Evolutionary conservation across 2,888 invertebrate species (phyloP).

Genomic region (Brachyptera risi): DNA sequence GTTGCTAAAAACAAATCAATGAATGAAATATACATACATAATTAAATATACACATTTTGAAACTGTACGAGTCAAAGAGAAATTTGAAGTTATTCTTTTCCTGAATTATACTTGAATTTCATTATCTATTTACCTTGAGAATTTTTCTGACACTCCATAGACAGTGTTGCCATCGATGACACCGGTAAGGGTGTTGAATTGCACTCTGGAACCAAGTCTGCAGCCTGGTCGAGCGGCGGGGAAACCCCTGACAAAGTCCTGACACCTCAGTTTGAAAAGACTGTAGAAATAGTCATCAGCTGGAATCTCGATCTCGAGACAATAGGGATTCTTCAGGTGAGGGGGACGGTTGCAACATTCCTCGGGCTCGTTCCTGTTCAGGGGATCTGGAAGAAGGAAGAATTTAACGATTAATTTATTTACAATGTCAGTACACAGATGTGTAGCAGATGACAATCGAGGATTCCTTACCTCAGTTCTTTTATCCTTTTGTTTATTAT

Average conservation of each 20-base stretch:
- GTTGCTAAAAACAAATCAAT: no score
- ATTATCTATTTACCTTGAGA: conserved; percentile 68
- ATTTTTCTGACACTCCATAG: conserved; percentile 80
- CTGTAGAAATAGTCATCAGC: conserved; percentile 89
- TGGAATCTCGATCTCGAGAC: conserved; percentile 83
- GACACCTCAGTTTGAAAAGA: conserved; percentile 77
- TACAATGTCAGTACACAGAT: no score
- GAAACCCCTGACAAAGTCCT: conserved; percentile 86
- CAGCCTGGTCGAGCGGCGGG: conserved; percentile 85
- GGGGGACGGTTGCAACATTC: conserved; percentile 81
- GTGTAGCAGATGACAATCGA: no score
- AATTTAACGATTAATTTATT: no score
- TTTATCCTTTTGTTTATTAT: no score
- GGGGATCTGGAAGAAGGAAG: conserved; percentile 57
- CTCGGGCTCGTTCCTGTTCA: conserved; percentile 85
- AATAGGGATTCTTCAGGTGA: conserved; percentile 84
- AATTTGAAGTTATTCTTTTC: no score
- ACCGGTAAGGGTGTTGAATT: conserved; percentile 83
- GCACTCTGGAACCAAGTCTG: conserved; percentile 76
- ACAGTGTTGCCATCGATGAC: conserved; percentile 86
- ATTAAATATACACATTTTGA: no score
- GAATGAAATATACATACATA: no score
- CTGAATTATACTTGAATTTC: no score
- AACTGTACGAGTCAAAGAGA: no score
- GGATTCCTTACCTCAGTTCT: no score